A percentile compares a stretch with the other conserved stretches of the same genome.
Conservation (phyloP, 2,797 vertebrate species). For the Protonibea diacanthus region DNA sequence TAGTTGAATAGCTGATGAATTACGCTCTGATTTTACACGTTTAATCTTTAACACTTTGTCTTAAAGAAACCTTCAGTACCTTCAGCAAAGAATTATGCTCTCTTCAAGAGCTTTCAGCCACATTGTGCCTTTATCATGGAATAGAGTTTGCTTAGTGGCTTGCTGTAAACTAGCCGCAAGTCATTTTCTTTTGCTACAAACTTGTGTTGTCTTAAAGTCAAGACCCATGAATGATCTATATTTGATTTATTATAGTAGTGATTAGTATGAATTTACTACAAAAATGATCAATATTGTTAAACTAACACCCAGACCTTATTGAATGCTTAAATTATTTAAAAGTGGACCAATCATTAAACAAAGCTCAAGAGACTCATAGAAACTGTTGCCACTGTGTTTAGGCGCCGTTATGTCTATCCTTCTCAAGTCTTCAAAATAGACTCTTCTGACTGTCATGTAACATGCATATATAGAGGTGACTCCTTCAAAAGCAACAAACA, state of each 20-base stretch:
- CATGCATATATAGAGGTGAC: conserved; percentile 57
- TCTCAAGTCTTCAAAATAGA: conserved; percentile 44
- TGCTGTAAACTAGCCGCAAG: too few relatives aligned
- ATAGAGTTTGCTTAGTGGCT: background rate
- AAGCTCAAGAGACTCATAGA: background rate
- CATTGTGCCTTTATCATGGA: background rate
- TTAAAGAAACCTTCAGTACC: too few relatives aligned
- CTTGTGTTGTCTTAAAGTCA: background rate
- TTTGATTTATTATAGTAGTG: too few relatives aligned
- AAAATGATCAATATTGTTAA: background rate
- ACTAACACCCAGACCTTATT: background rate
- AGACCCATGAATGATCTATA: too few relatives aligned
- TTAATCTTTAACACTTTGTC: background rate
- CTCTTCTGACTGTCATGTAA: conserved; percentile 52
- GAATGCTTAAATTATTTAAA: conserved; percentile 13
- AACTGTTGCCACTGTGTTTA: background rate
- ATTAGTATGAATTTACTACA: background rate
- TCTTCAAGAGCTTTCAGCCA: background rate
- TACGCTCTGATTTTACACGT: background rate
- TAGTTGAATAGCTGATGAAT: background rate
- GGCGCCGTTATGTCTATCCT: conserved; percentile 28
- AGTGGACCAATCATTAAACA: conserved; percentile 6
- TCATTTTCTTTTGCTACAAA: conserved; percentile 1
- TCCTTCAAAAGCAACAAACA: conserved; percentile 63
- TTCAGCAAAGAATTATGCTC: too few relatives aligned